Evolutionary conservation across 1,140 invertebrate species (phyloP).

Genomic region (Neodiprion pinetum): DNA sequence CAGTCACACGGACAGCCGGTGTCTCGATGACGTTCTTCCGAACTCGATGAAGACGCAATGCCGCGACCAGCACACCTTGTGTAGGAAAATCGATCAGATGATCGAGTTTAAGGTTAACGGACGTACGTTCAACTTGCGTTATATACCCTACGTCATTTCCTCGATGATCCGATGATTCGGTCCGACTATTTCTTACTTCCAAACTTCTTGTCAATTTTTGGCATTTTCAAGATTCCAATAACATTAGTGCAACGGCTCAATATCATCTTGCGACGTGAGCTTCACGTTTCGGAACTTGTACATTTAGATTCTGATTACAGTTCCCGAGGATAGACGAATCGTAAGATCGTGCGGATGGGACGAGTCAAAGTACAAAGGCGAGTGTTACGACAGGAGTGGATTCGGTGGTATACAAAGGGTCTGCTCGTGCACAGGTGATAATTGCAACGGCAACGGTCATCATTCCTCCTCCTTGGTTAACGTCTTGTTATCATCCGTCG

Average conservation of each 20-base stretch:
- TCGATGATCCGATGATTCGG: neutral
- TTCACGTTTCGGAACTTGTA: too few species aligned
- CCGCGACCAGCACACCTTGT: neutral
- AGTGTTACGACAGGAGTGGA: neutral
- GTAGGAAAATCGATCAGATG: neutral
- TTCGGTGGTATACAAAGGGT: neutral
- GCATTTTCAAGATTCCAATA: too few species aligned
- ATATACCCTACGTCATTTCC: neutral
- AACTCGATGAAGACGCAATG: neutral
- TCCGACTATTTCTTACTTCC: too few species aligned
- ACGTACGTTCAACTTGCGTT: neutral
- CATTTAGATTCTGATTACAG: neutral
- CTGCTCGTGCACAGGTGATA: neutral
- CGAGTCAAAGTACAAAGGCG: neutral
- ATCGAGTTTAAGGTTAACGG: neutral
- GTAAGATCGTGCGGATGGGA: neutral
- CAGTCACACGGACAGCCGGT: neutral
- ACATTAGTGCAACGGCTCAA: too few species aligned
- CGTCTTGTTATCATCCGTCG: neutral
- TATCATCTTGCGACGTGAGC: too few species aligned
- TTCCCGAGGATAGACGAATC: neutral
- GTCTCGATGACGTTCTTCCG: neutral
- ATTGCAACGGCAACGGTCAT: neutral
- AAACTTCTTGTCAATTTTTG: too few species aligned
- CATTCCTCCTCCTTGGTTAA: neutral